Percentiles rank a stretch among this genome's conserved stretches.
Evolutionary conservation across 2,888 invertebrate genomes (phyloP).

Genomic region (Syrphus vitripennis): DNA sequence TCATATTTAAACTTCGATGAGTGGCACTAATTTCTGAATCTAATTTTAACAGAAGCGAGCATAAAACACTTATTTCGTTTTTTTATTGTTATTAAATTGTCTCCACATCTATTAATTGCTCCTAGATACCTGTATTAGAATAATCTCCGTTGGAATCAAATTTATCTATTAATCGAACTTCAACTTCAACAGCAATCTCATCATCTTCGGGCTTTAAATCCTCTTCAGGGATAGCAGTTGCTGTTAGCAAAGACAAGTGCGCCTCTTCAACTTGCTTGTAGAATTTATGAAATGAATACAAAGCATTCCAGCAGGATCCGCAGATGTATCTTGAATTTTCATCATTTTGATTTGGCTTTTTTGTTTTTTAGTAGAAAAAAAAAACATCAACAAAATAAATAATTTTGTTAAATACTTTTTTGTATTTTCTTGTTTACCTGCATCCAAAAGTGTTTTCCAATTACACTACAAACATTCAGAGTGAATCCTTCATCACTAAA

Average conservation of each 20-base stretch:
- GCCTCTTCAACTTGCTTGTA: conserved; percentile 74
- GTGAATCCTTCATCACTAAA: conserved; percentile 73
- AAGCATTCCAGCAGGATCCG: conserved; percentile 74
- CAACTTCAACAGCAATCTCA: neutral
- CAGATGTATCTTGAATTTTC: conserved; percentile 69
- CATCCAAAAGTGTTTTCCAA: conserved; percentile 76
- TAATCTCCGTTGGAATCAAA: conserved; percentile 27
- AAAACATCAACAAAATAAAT: neutral
- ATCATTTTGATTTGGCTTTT: conserved; percentile 55
- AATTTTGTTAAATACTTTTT: neutral
- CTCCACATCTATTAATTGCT: conserved; percentile 67
- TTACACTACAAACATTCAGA: conserved; percentile 72
- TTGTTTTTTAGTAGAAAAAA: conserved; percentile 4
- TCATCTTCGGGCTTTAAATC: conserved; percentile 41
- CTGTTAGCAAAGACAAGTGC: conserved; percentile 71
- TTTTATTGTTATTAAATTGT: neutral
- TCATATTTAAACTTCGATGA: neutral
- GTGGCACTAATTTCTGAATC: neutral
- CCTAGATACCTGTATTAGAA: conserved; percentile 72
- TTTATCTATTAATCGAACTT: conserved; percentile 21
- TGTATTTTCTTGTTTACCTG: conserved; percentile 57
- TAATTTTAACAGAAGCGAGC: neutral
- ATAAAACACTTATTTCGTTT: neutral
- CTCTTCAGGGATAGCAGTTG: conserved; percentile 28
- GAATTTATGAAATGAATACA: conserved; percentile 76